Evolutionary conservation across 23 tunicate species (phyloP), one percentile per base, ranked within the genome.

Genomic region (Halocynthia roretzi): DNA sequence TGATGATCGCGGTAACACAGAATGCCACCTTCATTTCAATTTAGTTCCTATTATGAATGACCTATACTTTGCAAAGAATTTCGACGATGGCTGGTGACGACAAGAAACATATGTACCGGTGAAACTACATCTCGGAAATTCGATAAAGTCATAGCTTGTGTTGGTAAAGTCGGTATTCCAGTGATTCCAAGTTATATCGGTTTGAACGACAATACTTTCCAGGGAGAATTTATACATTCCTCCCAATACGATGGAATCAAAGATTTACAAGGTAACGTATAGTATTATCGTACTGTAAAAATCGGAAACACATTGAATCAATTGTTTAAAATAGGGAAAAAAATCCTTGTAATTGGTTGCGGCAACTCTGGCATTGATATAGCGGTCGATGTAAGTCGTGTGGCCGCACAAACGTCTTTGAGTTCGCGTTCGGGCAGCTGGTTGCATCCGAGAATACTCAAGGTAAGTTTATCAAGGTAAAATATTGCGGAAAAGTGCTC

Each of bases 241-340:
- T 72, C 73, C 50, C 70, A 71, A 8, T 84, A 50, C 68, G 65
- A 67, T 12, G 81, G 69, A 44, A 5, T 51, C 56, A 66, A 71
- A 51, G 70, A 70, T 4, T 78, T 70, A n/a, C 58, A 78, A 84
- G 88, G 88, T 84, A 82, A 21, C 18, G 44, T 31, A 31, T 31
- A 31, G 44, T 31, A 31, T 31, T 31, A 31, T 31, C 44, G 44
- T 31, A 31, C 44, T 31, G 44, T 31, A 31, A 31, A 31, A 31
- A 31, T 31, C 44, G 1, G 44, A 31, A 31, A 31, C 1, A 31
- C 44, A 31, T 31, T 31, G 44, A 31, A 0, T 31, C 4, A 31
- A 31, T 31, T 31, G 44, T 31, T 31, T 4, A 31, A 31, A 58
- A 58, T n/a, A 31, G 44, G 44, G 44, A 31, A 31, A 31, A 31